Evolutionary conservation across 2,888 invertebrate species (phyloP).

Genomic region (Drosophila tanythrix): DNA sequence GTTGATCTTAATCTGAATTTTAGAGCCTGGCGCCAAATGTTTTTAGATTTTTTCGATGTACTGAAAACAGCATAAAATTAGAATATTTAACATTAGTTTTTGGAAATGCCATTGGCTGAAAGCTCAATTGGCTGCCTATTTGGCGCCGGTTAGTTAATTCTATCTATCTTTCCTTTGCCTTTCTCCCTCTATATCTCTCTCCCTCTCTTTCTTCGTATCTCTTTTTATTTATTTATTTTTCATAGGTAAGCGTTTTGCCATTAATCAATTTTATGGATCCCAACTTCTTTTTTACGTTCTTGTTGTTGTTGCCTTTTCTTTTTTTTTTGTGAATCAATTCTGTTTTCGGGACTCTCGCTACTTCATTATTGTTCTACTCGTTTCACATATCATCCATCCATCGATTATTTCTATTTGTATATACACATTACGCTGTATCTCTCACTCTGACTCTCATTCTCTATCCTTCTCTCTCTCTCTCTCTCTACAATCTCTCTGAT

Average conservation of each 20-base stretch:
- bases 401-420: slow-evolving; percentile 50
- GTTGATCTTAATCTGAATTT: slow-evolving; percentile 77
- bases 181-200: slow-evolving; percentile 4
- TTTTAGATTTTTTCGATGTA: slow-evolving; percentile 23
- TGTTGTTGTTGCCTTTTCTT: neutral
- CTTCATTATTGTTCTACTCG: slow-evolving; percentile 11
- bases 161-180: slow-evolving; percentile 2
- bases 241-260: slow-evolving; percentile 25
- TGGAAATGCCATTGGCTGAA: slow-evolving; percentile 42
- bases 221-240: slow-evolving; percentile 13
- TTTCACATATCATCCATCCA: slow-evolving; percentile 34
- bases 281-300: slow-evolving; percentile 29
- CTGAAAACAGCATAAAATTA: slow-evolving; percentile 55
- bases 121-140: slow-evolving; percentile 36
- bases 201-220: slow-evolving; percentile 2
- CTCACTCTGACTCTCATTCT: neutral
- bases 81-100: slow-evolving; percentile 50
- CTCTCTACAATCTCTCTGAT: slow-evolving; percentile 22
- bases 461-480: neutral
- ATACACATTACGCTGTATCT: neutral
- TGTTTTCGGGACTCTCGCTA: slow-evolving; percentile 14
- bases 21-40: slow-evolving; percentile 72
- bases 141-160: slow-evolving; percentile 36
- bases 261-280: slow-evolving; percentile 67
- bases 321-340: slow-evolving; percentile 51